Evolutionary conservation across 2,888 invertebrate genomes (phyloP).

Genomic region (Alloscopus bannaensis): DNA sequence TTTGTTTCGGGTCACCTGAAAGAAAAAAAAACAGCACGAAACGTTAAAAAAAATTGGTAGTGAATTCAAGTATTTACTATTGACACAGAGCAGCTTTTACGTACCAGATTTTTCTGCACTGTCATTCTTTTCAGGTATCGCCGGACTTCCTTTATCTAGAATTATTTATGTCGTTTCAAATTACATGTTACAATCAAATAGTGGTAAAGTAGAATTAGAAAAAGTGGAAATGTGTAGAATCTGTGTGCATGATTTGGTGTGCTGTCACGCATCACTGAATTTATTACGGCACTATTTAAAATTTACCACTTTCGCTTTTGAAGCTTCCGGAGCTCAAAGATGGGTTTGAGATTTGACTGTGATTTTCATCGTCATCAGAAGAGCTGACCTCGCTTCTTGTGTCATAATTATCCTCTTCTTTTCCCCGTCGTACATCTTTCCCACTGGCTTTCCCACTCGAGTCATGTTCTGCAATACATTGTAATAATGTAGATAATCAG

Average conservation of each 20-base stretch:
- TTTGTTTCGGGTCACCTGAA: slow-evolving; percentile 47
- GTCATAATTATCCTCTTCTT: slow-evolving; percentile 79
- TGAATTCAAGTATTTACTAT: background rate
- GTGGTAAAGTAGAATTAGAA: background rate
- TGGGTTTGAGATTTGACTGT: slow-evolving; percentile 74
- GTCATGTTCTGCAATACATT: slow-evolving; percentile 37
- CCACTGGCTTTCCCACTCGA: slow-evolving; percentile 39
- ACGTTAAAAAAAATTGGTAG: slow-evolving; percentile 1
- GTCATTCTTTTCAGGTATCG: slow-evolving; percentile 53
- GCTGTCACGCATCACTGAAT: no score
- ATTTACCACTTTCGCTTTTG: slow-evolving; percentile 70
- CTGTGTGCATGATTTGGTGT: no score
- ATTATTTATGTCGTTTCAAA: background rate
- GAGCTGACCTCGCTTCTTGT: slow-evolving; percentile 93
- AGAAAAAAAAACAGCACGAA: background rate
- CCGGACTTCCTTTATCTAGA: slow-evolving; percentile 47
- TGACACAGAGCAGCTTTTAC: no score
- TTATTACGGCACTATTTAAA: background rate
- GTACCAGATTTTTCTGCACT: slow-evolving; percentile 38
- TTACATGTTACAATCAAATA: background rate
- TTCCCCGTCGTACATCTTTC: slow-evolving; percentile 29
- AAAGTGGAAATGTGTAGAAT: background rate
- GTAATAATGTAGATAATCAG: background rate
- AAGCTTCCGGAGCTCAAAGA: slow-evolving; percentile 71
- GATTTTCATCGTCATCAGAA: slow-evolving; percentile 82